A percentile compares a stretch with the other conserved stretches of the same genome.
These are phyloP conservation scores for Pteropus rufus DNA, from an alignment of 2,797 vertebrate genomes.

Conservation along the genomic window DNA sequence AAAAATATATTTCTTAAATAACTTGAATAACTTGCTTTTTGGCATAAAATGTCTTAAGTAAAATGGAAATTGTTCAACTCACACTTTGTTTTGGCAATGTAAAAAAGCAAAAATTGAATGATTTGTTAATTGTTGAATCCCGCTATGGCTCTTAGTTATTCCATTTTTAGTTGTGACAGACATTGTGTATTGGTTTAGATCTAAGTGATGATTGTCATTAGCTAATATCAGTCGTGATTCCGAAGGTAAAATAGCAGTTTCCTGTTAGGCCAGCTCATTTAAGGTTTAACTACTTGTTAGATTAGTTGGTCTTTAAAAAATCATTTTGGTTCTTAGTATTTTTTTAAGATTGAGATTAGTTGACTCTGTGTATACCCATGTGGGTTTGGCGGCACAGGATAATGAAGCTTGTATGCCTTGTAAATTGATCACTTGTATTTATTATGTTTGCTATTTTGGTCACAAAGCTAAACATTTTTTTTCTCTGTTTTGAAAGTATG, in stretches of 20 bases:
- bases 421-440: conserved; percentile 34
- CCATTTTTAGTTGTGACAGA: background rate
- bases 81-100: background rate
- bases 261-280: background rate
- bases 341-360: background rate
- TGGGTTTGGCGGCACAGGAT: background rate
- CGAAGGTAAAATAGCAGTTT: background rate
- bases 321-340: background rate
- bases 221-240: background rate
- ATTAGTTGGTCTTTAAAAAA: background rate
- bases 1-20: conserved; percentile 45
- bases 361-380: background rate
- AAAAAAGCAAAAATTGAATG: conserved; percentile 14
- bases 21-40: background rate
- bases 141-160: background rate
- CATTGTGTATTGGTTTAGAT: background rate
- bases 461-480: conserved; percentile 19
- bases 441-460: conserved; percentile 30
- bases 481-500: background rate
- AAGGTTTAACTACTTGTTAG: background rate
- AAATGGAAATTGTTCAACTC: background rate
- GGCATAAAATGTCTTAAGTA: background rate
- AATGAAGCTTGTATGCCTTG: background rate
- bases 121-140: background rate
- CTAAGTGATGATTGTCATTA: background rate